A percentile compares a stretch with the other conserved stretches of the same genome.
These are phyloP conservation scores for Drosophila kanekoi DNA, from an alignment of 2,888 invertebrate genomes.

Conservation along the genomic window DNA sequence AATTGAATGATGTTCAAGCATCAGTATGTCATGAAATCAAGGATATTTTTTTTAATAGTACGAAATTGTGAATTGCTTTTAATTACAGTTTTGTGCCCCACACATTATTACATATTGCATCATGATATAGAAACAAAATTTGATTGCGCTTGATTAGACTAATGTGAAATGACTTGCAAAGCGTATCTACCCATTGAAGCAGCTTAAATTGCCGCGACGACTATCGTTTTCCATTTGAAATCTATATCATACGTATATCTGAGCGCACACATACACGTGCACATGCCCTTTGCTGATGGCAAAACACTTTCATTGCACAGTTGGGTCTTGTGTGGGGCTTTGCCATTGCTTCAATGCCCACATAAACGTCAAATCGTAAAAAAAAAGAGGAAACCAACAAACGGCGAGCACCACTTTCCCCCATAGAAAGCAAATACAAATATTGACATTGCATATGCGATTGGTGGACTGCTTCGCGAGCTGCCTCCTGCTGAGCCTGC, in stretches of 20 bases:
- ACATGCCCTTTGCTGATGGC: conserved; percentile 14
- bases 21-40: too few species aligned
- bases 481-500: conserved; percentile 48
- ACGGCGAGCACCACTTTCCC: conserved; percentile 45
- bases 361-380: conserved; percentile 71
- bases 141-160: neutral
- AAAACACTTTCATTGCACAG: conserved; percentile 49
- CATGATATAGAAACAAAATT: too few species aligned
- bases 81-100: too few species aligned
- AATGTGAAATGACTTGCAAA: conserved; percentile 5
- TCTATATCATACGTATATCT: conserved; percentile 37
- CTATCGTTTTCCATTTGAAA: conserved; percentile 40
- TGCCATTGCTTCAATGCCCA: conserved; percentile 49
- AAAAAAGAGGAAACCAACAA: conserved; percentile 52
- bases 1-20: too few species aligned
- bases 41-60: too few species aligned
- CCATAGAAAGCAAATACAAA: conserved; percentile 78
- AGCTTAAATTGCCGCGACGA: conserved; percentile 32
- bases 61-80: too few species aligned
- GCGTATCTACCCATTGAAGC: conserved; percentile 12
- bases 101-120: too few species aligned
- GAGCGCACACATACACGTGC: conserved; percentile 1
- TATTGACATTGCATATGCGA: conserved; percentile 80
- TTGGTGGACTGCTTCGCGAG: conserved; percentile 51
- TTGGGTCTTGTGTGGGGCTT: conserved; percentile 1